Percentiles rank a stretch among this genome's conserved stretches.
Evolutionary conservation across 2,113 vertebrate species (phyloP).

Genomic region (Gallinago jamesoni): DNA sequence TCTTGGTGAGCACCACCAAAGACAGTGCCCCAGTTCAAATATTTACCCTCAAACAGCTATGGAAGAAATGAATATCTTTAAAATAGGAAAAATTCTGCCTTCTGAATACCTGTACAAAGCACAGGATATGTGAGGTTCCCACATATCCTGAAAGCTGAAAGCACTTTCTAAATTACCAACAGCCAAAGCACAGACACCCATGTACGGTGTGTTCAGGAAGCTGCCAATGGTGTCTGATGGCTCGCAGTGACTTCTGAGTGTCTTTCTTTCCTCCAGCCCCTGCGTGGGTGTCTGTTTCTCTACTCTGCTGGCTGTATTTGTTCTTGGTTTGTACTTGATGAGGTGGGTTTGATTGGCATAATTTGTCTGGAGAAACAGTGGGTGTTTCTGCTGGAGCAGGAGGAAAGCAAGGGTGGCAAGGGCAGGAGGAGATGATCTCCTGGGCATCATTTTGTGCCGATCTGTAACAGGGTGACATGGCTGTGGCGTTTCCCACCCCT

Average conservation of each 20-base stretch:
- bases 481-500: not conserved
- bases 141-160: not conserved
- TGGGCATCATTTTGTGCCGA: accelerated
- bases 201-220: not conserved
- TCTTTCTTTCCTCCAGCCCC: not conserved
- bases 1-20: not conserved
- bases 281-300: not conserved
- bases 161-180: not conserved
- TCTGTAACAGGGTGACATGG: not conserved
- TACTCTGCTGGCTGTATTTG: not conserved
- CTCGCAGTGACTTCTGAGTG: not conserved
- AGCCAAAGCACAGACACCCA: not conserved
- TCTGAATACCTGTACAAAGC: not conserved
- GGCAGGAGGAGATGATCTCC: not conserved
- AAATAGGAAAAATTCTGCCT: not conserved
- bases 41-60: not conserved
- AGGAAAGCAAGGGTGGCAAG: not conserved
- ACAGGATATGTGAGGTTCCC: not conserved
- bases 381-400: not conserved
- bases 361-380: not conserved
- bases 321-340: not conserved
- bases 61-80: not conserved
- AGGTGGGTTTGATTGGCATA: not conserved
- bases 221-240: not conserved
- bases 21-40: not conserved